Conservation (phyloP, 2,113 vertebrate genomes). For the Carassius carassius region DNA sequence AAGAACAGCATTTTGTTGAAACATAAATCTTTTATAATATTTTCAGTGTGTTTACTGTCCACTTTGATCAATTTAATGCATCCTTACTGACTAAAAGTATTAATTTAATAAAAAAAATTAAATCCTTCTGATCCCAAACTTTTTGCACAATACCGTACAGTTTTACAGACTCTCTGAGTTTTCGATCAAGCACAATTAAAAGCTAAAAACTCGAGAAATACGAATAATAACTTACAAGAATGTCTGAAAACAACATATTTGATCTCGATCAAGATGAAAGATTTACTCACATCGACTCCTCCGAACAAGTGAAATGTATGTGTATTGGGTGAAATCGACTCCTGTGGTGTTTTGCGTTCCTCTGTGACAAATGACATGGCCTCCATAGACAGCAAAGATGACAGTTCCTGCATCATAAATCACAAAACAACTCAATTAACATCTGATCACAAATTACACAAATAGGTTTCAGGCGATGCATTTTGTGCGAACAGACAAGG, state of each 20-base stretch:
- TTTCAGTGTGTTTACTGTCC: too few species aligned
- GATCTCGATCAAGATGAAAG: not conserved
- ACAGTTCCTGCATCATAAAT: conserved; percentile 81
- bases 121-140: too few species aligned
- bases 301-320: conserved; percentile 98
- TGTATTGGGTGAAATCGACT: conserved; percentile 93
- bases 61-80: too few species aligned
- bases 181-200: not conserved
- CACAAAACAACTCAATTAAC: conserved; percentile 8
- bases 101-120: too few species aligned
- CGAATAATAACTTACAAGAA: not conserved
- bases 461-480: not conserved
- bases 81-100: too few species aligned
- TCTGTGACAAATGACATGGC: conserved; percentile 98
- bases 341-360: conserved; percentile 90
- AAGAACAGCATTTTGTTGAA: too few species aligned
- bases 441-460: not conserved
- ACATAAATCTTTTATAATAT: too few species aligned
- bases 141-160: not conserved
- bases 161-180: not conserved
- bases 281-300: conserved; percentile 92
- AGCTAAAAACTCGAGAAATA: not conserved
- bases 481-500: not conserved
- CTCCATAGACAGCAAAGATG: conserved; percentile 95
- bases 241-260: not conserved